phyloP scores from a whole-genome alignment of 2,888 invertebrate species.

The Euplexia lucipara region DNA sequence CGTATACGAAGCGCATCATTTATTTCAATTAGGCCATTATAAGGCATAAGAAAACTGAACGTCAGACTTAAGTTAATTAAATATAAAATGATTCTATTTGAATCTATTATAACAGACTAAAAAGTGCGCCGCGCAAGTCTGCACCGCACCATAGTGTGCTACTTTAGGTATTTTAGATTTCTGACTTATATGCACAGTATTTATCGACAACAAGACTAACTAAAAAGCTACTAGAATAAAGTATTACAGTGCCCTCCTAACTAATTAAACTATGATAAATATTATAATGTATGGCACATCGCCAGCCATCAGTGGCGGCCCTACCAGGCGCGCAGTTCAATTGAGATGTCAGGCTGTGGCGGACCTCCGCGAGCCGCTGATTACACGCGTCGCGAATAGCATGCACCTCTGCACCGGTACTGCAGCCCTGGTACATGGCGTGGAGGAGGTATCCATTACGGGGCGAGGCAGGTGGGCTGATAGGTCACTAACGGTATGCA shows the following conservation, averaged over 20 bases:
- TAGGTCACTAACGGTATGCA: constrained; percentile 26
- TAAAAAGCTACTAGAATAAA: not conserved
- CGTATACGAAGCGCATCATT: no score
- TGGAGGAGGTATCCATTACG: constrained; percentile 7
- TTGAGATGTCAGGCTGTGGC: constrained; percentile 67
- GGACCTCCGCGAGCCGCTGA: constrained; percentile 57
- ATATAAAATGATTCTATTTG: no score
- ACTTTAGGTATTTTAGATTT: no score
- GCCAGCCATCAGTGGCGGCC: constrained; percentile 13
- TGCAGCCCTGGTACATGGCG: constrained; percentile 29
- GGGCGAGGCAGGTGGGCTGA: constrained; percentile 9
- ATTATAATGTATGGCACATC: not conserved
- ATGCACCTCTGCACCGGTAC: constrained; percentile 28
- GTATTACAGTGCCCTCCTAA: not conserved
- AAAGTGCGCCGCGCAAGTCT: no score
- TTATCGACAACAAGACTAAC: not conserved
- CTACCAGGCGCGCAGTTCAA: constrained; percentile 57
- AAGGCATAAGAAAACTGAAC: no score
- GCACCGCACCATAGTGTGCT: no score
- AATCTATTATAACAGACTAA: no score
- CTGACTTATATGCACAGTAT: no score
- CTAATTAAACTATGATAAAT: not conserved
- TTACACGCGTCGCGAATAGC: constrained; percentile 61
- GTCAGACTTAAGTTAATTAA: no score
- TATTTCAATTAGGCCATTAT: no score